These are phyloP conservation scores for Dynastes tityus DNA, from an alignment of 2,888 invertebrate species.

Conservation along the genomic window DNA sequence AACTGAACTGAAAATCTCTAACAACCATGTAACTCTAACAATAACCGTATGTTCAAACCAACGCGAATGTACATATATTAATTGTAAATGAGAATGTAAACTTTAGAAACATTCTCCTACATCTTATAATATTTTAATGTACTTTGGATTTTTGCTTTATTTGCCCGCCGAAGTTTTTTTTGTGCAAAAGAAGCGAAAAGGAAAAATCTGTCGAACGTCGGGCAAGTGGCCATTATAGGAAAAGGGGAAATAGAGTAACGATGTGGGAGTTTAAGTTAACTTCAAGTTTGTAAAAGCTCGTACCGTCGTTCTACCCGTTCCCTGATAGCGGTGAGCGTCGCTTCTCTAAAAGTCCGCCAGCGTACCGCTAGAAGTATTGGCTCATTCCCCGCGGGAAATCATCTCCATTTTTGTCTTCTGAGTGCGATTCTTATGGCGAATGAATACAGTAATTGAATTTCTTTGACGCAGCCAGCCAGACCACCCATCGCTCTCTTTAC, in stretches of 20 bases:
- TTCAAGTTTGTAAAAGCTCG: conserved; percentile 25
- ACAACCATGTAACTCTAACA: too few species aligned
- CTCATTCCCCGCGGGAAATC: conserved; percentile 59
- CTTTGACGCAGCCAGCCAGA: conserved; percentile 50
- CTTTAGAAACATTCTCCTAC: background rate
- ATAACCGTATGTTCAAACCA: too few species aligned
- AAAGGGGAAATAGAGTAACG: conserved; percentile 37
- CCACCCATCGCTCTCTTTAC: conserved; percentile 14
- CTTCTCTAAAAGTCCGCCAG: conserved; percentile 34
- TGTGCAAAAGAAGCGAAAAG: background rate
- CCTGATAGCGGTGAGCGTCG: background rate
- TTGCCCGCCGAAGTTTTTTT: background rate
- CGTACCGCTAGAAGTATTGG: conserved; percentile 49
- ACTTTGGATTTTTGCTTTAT: background rate
- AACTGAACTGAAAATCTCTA: too few species aligned
- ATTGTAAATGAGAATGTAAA: too few species aligned
- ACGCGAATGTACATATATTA: too few species aligned
- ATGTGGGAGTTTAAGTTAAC: conserved; percentile 36
- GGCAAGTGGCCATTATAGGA: conserved; percentile 27
- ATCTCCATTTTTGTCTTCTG: conserved; percentile 61
- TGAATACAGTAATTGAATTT: conserved; percentile 57
- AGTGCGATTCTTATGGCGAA: conserved; percentile 58
- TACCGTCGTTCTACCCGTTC: conserved; percentile 11
- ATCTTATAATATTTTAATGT: background rate
- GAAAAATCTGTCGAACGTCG: conserved; percentile 29